These are phyloP conservation scores for Frankliniella intonsa DNA, from an alignment of 2,888 invertebrate species.

Conservation along the genomic window DNA sequence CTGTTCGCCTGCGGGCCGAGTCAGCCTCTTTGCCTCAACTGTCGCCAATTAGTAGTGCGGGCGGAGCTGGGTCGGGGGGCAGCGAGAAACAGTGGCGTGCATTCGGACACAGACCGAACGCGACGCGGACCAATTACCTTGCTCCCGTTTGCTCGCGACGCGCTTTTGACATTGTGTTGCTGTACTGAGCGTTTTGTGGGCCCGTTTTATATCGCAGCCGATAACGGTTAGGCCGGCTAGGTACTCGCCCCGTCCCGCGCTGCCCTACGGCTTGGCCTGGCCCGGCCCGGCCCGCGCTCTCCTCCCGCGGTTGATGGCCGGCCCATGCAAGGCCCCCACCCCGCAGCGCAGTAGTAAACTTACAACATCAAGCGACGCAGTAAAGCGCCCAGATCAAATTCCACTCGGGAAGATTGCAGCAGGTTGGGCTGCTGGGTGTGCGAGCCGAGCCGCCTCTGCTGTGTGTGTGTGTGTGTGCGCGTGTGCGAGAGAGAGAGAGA, in stretches of 20 bases:
- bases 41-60: too few relatives aligned
- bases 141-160: neutral
- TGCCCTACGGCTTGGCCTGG: too few relatives aligned
- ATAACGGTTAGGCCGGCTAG: too few relatives aligned
- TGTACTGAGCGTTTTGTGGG: neutral
- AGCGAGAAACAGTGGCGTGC: too few relatives aligned
- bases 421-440: neutral
- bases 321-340: neutral
- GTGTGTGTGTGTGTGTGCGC: neutral
- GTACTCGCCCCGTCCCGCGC: too few relatives aligned
- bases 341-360: neutral
- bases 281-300: too few relatives aligned
- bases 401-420: slow-evolving; percentile 19
- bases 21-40: too few relatives aligned
- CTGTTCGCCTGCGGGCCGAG: too few relatives aligned
- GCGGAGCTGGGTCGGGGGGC: too few relatives aligned
- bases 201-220: too few relatives aligned
- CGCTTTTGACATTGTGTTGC: neutral
- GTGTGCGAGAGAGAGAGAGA: neutral
- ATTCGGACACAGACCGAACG: too few relatives aligned
- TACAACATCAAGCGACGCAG: slow-evolving; percentile 1
- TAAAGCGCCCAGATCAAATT: slow-evolving; percentile 10
- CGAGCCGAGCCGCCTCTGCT: neutral
- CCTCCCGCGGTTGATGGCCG: neutral
- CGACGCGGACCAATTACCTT: too few relatives aligned